These are phyloP conservation scores for Drosophila navojoa DNA, from an alignment of 1,140 invertebrate species.

Conservation along the genomic window DNA sequence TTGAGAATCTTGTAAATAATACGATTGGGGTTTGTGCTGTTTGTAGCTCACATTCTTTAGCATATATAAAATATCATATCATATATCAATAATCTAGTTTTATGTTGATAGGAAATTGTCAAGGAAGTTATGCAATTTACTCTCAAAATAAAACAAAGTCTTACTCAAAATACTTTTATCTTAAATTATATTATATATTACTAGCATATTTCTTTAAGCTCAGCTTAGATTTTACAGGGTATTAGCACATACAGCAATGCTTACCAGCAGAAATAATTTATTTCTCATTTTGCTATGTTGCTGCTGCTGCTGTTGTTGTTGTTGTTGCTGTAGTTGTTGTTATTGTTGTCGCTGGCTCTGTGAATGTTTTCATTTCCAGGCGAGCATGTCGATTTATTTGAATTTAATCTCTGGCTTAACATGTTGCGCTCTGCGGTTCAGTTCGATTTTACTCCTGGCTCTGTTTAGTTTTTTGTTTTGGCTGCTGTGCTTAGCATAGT, in stretches of 20 bases:
- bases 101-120: no score
- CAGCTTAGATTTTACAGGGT: background rate
- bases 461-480: conserved; percentile 9
- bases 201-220: background rate
- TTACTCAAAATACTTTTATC: no score
- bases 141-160: no score
- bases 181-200: no score
- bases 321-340: conserved; percentile 11
- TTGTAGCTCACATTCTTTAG: no score
- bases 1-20: no score
- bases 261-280: background rate
- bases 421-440: conserved; percentile 47
- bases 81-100: no score
- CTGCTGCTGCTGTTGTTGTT: conserved; percentile 2
- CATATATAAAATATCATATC: no score
- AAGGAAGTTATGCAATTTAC: no score
- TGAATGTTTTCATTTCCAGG: conserved; percentile 79
- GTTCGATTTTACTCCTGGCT: background rate
- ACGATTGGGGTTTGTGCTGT: no score
- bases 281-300: conserved; percentile 47
- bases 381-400: conserved; percentile 82
- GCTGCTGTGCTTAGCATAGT: conserved; percentile 31
- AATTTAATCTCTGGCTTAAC: conserved; percentile 79
- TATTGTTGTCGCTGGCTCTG: conserved; percentile 60
- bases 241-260: background rate